Evolutionary conservation across 2,797 vertebrate genomes (phyloP), one percentile per base, ranked within the genome.

Genomic region (Rhinogobio ventralis): DNA sequence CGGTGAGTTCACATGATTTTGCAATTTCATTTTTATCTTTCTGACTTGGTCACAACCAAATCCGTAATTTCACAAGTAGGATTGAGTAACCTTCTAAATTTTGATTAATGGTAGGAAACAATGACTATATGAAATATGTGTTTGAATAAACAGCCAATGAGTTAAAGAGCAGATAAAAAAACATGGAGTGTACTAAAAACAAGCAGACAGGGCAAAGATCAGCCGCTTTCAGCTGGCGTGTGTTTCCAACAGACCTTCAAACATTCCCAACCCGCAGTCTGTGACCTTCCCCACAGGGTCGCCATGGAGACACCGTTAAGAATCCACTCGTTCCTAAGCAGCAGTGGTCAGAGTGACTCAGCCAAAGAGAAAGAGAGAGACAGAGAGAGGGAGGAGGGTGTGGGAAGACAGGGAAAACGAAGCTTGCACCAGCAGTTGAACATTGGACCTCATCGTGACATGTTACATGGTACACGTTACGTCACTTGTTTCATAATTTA

Each of bases 201-300:
- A 76, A 75, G 71, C 71, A 84, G 49, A 15, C 75, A 19, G 83
- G 75, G 36, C 83, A 85, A 82, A 87, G 73, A 79, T 81, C 81
- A 85, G 79, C 25, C 11, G 20, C 76, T 76, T 39, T 87, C 72
- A 30, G 53, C 55, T 85, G 23, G 39, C 83, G 81, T 86, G 86
- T 90, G 75, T 84, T 81, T 86, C 88, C 90, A 87, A 87, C 85
- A 92, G 90, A 91, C 89, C 92, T 92, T 93, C 87, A 92, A 92
- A 92, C 91, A 91, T 91, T 90, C 90, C 90, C 85, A 89, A 88
- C 88, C 87, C n/a, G 87, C 83, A 77, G 90, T 91, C 89, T 90
- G 53, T 94, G 92, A 92, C 91, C 93, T 93, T 93, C 92, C 91
- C 92, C 88, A 74, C 25, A 90, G 90, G 92, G 93, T 93, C 86